Evolutionary conservation across 2,797 vertebrate species (phyloP), one percentile per base, ranked within the genome.

Genomic region (Enteromius trimaculatus): DNA sequence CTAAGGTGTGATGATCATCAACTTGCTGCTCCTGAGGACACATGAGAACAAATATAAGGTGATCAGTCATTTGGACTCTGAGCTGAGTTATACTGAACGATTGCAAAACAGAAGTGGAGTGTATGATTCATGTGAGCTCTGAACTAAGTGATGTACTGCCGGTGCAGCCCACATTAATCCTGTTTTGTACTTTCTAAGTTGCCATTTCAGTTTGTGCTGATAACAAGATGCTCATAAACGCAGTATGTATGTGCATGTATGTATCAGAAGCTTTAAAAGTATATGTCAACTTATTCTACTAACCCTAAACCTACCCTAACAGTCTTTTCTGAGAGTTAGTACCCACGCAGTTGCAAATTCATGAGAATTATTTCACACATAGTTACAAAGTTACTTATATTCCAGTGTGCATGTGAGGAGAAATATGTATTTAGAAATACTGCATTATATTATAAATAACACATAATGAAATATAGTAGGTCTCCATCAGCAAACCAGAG

Each of bases 1-100:
- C 92, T 89, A 94, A 21, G 72, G 88, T 90, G 82, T 75, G 68
- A 90, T 86, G 90, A 95, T 89, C 93, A 93, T 93, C 89, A 93
- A 93, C 88, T 69, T 90, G 84, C 87, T 83, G 74, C 84, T 72
- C 85, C 93, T 94, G 90, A 84, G 81, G 82, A 89, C 65, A 91
- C 26, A 74, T 39, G 31, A 65, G 31, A 85, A 82, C 49, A 91
- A 53, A 77, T 74, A n/a, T 81, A 7, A 82, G 89, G 86, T 90
- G 29, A 87, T 90, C 42, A 90, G 81, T 79, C 88, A 74, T 60
- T 16, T 72, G 21, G n/a, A 42, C 16, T 42, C 13, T 4, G 64
- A 64, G 23, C 26, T 34, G 62, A 44, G 53, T 62, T 71, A 85
- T 53, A 42, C 0, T 76, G 64, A 49, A 44, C 3, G 16, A 51